These are phyloP conservation scores for Malurus cyaneus DNA, from an alignment of 2,113 vertebrate species.

Conservation along the genomic window DNA sequence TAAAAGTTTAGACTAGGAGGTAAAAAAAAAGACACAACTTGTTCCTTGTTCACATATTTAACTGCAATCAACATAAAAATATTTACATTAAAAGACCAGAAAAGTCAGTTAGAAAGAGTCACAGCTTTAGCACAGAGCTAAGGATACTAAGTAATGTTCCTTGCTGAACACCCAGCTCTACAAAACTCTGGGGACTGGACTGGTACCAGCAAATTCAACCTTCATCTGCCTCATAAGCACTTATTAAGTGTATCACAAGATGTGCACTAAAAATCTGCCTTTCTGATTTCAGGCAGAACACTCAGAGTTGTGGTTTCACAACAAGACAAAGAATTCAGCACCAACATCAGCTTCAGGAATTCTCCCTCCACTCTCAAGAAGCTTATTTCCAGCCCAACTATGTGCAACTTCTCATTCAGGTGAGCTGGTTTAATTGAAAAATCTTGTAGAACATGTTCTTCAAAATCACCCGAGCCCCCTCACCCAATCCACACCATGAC, in stretches of 20 bases:
- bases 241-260: fast-evolving
- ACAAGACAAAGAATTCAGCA: not conserved
- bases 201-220: not conserved
- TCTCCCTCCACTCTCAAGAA: not conserved
- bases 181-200: not conserved
- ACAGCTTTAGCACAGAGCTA: not conserved
- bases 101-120: not conserved
- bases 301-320: not conserved
- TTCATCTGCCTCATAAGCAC: not conserved
- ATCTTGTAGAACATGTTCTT: not conserved
- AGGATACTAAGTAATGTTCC: not conserved
- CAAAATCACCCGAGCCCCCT: not conserved
- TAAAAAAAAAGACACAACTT: not conserved
- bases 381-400: not conserved
- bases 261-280: not conserved
- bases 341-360: not conserved
- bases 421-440: not conserved
- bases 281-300: not conserved
- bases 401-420: not conserved
- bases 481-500: not conserved
- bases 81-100: not conserved
- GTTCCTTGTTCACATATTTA: not conserved
- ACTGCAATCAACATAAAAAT: not conserved
- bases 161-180: not conserved
- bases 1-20: not conserved